These are phyloP conservation scores for Drosophila hydei DNA, from an alignment of 1,140 invertebrate genomes.

Conservation along the genomic window DNA sequence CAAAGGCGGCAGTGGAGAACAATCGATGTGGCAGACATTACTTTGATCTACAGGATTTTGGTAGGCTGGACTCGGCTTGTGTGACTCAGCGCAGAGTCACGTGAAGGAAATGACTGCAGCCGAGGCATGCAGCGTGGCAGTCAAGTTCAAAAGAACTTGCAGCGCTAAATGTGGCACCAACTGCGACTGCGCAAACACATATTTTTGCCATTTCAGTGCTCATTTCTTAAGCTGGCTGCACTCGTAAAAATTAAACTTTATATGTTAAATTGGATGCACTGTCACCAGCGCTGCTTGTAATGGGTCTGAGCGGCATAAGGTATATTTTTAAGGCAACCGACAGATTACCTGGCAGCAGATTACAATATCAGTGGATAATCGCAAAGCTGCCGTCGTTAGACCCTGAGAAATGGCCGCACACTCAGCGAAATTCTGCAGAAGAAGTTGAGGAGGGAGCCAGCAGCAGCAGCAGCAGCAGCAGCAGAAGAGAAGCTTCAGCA, in stretches of 20 bases:
- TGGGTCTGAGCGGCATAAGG: slow-evolving; percentile 37
- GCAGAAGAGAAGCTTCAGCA: slow-evolving; percentile 9
- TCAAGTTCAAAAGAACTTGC: slow-evolving; percentile 41
- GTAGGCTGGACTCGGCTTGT: slow-evolving; percentile 7
- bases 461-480: slow-evolving; percentile 2
- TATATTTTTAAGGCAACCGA: neutral
- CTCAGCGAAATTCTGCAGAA: slow-evolving; percentile 63
- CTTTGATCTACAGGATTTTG: slow-evolving; percentile 10
- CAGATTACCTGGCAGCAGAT: slow-evolving; percentile 74
- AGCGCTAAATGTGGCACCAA: slow-evolving; percentile 75
- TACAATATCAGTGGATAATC: slow-evolving; percentile 48
- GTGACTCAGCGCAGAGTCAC: slow-evolving; percentile 59
- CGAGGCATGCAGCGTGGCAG: slow-evolving; percentile 1
- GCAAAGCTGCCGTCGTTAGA: slow-evolving; percentile 59
- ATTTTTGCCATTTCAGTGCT: slow-evolving; percentile 51
- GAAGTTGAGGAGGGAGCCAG: slow-evolving; percentile 8
- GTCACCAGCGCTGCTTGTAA: slow-evolving; percentile 63
- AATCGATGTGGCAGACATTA: neutral
- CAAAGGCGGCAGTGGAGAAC: neutral
- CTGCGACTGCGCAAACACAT: slow-evolving; percentile 36
- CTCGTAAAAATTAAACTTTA: slow-evolving; percentile 75
- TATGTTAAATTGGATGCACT: slow-evolving; percentile 37
- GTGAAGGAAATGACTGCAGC: slow-evolving; percentile 53
- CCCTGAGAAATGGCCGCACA: slow-evolving; percentile 56
- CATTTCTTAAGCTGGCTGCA: slow-evolving; percentile 24